Conservation (phyloP, 2,888 invertebrate genomes). For the Drosophila demipolita region DNA sequence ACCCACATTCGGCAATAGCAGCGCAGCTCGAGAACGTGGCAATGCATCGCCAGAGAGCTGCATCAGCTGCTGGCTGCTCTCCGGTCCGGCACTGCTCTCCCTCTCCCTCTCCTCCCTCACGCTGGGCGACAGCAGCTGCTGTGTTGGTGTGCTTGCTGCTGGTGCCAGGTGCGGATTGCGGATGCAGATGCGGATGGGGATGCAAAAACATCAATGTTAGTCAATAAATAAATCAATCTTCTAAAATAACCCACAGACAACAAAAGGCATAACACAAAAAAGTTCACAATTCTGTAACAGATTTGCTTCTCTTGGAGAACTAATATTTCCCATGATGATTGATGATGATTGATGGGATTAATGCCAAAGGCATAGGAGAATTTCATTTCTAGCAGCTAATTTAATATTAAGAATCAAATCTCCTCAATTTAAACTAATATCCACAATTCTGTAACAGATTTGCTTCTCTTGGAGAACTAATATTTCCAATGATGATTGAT, state of each 20-base stretch:
- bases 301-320: no score
- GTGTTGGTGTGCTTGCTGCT: slow-evolving; percentile 87
- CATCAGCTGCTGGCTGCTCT: slow-evolving; percentile 73
- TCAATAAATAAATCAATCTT: not conserved
- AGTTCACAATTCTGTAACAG: no score
- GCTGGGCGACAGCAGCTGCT: slow-evolving; percentile 85
- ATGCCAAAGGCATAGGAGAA: no score
- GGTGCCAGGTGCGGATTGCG: no score
- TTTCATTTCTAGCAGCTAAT: no score
- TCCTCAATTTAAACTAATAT: not conserved
- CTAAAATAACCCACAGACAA: not conserved
- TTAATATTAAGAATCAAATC: no score
- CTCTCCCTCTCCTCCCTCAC: slow-evolving; percentile 83
- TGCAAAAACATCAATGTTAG: not conserved
- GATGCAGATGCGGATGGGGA: not conserved
- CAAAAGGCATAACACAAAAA: not conserved
- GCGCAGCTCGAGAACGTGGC: slow-evolving; percentile 80
- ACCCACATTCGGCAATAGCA: slow-evolving; percentile 73
- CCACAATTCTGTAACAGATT: not conserved
- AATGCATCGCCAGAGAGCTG: slow-evolving; percentile 81
- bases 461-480: no score
- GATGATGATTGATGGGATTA: no score
- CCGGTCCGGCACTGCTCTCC: slow-evolving; percentile 67
- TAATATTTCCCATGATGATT: no score
- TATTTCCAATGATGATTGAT: no score